Evolutionary conservation across 2,888 invertebrate genomes (phyloP).

Genomic region (Eledona agricola): DNA sequence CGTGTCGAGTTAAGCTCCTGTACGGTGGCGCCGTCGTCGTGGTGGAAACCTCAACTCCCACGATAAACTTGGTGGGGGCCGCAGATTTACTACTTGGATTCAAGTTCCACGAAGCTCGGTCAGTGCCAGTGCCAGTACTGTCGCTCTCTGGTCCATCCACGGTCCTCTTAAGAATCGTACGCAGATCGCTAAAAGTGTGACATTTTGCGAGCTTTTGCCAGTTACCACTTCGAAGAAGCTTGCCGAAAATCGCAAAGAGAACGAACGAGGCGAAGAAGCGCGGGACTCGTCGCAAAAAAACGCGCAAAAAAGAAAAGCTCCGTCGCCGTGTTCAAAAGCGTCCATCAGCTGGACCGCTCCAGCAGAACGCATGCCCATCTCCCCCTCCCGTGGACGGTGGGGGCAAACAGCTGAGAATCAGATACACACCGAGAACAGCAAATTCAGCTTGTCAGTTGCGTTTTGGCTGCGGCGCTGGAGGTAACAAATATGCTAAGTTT

Average conservation of each 20-base stretch:
- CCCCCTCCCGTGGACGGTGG: constrained; percentile 47
- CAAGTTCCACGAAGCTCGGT: constrained; percentile 22
- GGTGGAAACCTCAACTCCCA: constrained; percentile 30
- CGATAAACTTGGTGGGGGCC: constrained; percentile 19
- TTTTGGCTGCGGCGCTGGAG: constrained; percentile 62
- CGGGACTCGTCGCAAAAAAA: constrained; percentile 5
- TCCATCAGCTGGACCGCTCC: constrained; percentile 55
- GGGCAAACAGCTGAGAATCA: constrained; percentile 61
- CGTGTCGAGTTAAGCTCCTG: constrained; percentile 20
- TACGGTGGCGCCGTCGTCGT: constrained; percentile 32
- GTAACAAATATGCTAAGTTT: constrained; percentile 55
- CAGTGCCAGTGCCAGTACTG: constrained; percentile 13
- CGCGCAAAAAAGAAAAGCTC: neutral
- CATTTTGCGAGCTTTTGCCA: neutral
- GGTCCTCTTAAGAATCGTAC: neutral
- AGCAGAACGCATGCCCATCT: constrained; percentile 52
- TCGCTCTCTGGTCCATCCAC: no score
- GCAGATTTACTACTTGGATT: constrained; percentile 21
- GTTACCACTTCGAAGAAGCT: neutral
- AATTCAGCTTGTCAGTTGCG: constrained; percentile 69
- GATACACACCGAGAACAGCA: constrained; percentile 62
- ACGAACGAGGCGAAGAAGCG: neutral
- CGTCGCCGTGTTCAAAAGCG: constrained; percentile 32
- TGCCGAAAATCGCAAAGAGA: neutral
- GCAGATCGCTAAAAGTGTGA: neutral